phyloP scores from a whole-genome alignment of 1,140 invertebrate genomes.

The Pentalonia nigronervosa region DNA sequence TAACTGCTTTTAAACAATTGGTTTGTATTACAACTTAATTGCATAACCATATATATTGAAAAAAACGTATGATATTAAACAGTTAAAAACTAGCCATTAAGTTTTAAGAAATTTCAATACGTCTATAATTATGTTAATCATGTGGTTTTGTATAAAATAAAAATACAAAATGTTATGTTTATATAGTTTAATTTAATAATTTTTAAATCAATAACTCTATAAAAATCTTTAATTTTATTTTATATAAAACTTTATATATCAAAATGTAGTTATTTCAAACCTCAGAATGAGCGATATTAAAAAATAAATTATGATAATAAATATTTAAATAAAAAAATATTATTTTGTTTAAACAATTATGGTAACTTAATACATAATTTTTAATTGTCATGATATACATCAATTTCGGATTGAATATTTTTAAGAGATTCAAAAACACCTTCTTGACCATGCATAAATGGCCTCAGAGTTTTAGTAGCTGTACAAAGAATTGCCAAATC shows the following conservation, averaged over 20 bases:
- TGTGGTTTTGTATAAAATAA: not conserved
- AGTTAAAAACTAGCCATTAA: not conserved
- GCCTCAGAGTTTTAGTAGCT: conserved; percentile 22
- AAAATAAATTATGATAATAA: not conserved
- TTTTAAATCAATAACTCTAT: not conserved
- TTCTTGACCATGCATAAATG: conserved; percentile 37
- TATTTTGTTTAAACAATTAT: not conserved
- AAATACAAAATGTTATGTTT: not conserved
- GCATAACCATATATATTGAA: not conserved
- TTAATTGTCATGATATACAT: not conserved
- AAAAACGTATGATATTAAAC: not conserved
- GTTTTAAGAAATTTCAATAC: not conserved
- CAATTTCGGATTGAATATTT: conserved; percentile 44
- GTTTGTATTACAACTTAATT: not conserved
- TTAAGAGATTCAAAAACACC: conserved; percentile 41
- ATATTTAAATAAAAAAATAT: not conserved
- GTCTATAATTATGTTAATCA: not conserved
- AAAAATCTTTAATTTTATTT: not conserved
- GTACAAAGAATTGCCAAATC: conserved; percentile 58
- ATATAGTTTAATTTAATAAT: not conserved
- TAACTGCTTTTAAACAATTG: not conserved
- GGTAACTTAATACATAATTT: not conserved
- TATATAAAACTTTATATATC: not conserved
- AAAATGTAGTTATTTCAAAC: not conserved
- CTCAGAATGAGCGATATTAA: not conserved